A percentile compares a stretch with the other conserved stretches of the same genome.
These are phyloP conservation scores for Dromius quadrimaculatus DNA, from an alignment of 2,888 invertebrate species.

Conservation along the genomic window DNA sequence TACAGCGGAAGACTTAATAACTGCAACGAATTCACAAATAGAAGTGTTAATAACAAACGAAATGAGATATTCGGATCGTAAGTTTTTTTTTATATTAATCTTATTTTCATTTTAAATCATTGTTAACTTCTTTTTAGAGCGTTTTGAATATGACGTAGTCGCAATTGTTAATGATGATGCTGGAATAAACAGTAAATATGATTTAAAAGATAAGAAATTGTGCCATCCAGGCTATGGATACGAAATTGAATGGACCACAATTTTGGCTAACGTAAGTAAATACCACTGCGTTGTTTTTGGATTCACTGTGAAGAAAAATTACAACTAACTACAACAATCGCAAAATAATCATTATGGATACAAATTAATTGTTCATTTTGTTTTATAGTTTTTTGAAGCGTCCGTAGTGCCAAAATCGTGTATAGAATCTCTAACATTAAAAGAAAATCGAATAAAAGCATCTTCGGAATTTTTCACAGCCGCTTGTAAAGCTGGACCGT, in stretches of 20 bases:
- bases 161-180: conserved; percentile 75
- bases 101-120: not conserved
- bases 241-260: conserved; percentile 80
- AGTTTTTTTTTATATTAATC: conserved; percentile 55
- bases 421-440: conserved; percentile 75
- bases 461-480: conserved; percentile 80
- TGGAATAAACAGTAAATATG: conserved; percentile 71
- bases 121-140: conserved; percentile 61
- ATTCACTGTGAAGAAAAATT: too few species aligned
- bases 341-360: conserved; percentile 13
- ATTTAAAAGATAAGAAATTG: conserved; percentile 77
- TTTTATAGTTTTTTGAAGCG: conserved; percentile 80
- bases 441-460: conserved; percentile 82
- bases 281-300: not conserved
- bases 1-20: conserved; percentile 86
- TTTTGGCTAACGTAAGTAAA: conserved; percentile 77
- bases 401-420: conserved; percentile 79
- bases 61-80: conserved; percentile 71
- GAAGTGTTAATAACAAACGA: conserved; percentile 80
- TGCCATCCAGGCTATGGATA: conserved; percentile 88
- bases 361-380: conserved; percentile 49
- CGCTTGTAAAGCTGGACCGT: conserved; percentile 89
- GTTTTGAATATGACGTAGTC: conserved; percentile 74
- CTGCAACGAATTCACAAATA: conserved; percentile 75
- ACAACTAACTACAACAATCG: not conserved